Evolutionary conservation across 2,113 vertebrate genomes (phyloP).

Genomic region (Choloepus hoffmanni): DNA sequence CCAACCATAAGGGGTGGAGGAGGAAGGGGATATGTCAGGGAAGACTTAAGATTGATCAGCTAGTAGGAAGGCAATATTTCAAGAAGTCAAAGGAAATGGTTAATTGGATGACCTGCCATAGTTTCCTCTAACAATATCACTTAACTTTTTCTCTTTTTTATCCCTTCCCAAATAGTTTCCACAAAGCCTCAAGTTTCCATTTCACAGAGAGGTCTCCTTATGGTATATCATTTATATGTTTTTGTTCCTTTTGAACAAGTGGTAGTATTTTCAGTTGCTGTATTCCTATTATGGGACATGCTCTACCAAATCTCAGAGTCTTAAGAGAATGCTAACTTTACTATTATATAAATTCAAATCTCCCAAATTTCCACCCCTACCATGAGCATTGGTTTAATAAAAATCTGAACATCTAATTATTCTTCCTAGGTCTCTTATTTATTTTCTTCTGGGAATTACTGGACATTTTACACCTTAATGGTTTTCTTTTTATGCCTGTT

Average conservation of each 20-base stretch:
- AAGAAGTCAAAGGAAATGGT: background rate
- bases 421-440: background rate
- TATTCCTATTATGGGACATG: background rate
- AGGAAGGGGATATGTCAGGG: background rate
- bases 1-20: background rate
- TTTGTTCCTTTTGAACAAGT: background rate
- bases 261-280: background rate
- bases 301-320: background rate
- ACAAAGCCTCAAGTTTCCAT: background rate
- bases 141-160: background rate
- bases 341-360: background rate
- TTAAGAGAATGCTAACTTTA: background rate
- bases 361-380: background rate
- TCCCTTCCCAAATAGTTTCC: background rate
- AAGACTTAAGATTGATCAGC: background rate
- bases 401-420: background rate
- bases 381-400: background rate
- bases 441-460: background rate
- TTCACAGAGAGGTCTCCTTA: background rate
- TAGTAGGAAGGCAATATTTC: background rate
- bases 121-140: background rate
- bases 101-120: background rate
- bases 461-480: background rate
- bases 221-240: background rate
- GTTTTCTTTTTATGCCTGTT: background rate